Base-by-base conservation (phyloP, 2,888 invertebrate genomes). In the Sinohyriopsis cumingii region DNA sequence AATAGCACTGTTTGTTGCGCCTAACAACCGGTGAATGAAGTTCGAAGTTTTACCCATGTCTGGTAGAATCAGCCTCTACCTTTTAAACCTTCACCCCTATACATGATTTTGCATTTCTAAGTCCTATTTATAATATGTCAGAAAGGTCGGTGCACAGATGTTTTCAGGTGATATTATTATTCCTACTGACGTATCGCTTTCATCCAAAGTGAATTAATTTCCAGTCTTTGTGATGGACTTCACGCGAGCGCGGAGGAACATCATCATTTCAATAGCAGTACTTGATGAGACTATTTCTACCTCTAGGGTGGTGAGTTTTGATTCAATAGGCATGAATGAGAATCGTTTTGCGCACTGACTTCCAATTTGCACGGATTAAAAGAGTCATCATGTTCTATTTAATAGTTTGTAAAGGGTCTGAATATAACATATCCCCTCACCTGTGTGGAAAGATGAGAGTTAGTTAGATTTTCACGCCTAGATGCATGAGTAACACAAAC, bases 141-240 rank as follows among this genome's bases (percentile, higher is more conserved):
- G 55, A 28, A 28, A 55, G 20, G 67, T 54, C 55, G 61, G 60
- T 61, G 22, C 67, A 71, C 76, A 76, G 76, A 76, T 76, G 76
- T 76, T 76, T 71, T 63, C 15, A 18, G 24, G 45, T 18, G 55
- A 68, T 71, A 69, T 70, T 68, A 63, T 65, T 68, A 63, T 59
- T 64, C 56, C 55, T 59, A 63, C 66, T 72, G 71, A 77, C 74
- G 60, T 57, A 63, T 61, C 69, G 67, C 69, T 72, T 53, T 67
- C 70, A 71, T 66, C 69, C 72, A 74, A 77, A 72, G 67, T 69
- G 61, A 69, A 72, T 74, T 72, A 65, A 77, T 74, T 73, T 64
- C 70, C 63, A 53, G 55, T 67, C 59, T 69, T 77, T 77, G 74
- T 74, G 28, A 53, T 45, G 54, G 59, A 57, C 67, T 55, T 71